Evolutionary conservation across 2,888 invertebrate species (phyloP), one percentile per base, ranked within the genome.

Genomic region (Ichneumoninae sp.): DNA sequence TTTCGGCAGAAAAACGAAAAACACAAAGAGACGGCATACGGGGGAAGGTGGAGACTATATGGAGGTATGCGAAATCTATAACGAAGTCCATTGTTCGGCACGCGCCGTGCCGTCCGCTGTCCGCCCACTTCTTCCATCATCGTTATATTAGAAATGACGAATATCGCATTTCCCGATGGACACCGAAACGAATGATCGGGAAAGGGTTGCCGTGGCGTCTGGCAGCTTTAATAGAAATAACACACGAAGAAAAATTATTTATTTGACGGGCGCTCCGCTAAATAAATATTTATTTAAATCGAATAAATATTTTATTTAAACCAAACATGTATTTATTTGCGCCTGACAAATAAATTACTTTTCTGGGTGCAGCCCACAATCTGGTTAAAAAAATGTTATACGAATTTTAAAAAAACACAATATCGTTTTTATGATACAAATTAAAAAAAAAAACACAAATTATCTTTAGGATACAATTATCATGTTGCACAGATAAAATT

Each of bases 51-150:
- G 82, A 79, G 71, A 68, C 73, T 77, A 19, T 57, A 76, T 74
- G 77, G 83, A 82, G 85, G 85, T 81, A 87, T 86, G 88, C 87
- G 85, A 87, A 89, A 88, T 90, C 73, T 82, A 83, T 91, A 89
- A 91, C 90, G 89, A 90, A 90, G 86, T 66, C 90, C 83, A 91
- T 92, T 92, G 90, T 92, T 63, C 69, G 89, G 88, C 89, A 89
- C 89, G 89, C 87, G 90, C 89, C 88, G 66, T 54, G 40, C 68
- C 36, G 60, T 83, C 73, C 52, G 83, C 89, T 91, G 91, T 91
- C 91, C 91, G 90, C 91, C 91, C 90, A 90, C 88, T 81, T 85
- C 81, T 83, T 83, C 70, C 69, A 63, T 26, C 60, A 44, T 33
- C 52, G 52, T 65, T 66, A 26, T 44, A 78, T 74, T 83, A 74